Percentiles rank a stretch among this genome's conserved stretches.
Conservation (phyloP, 2,888 invertebrate genomes). For the Chrysolina haemoptera region DNA sequence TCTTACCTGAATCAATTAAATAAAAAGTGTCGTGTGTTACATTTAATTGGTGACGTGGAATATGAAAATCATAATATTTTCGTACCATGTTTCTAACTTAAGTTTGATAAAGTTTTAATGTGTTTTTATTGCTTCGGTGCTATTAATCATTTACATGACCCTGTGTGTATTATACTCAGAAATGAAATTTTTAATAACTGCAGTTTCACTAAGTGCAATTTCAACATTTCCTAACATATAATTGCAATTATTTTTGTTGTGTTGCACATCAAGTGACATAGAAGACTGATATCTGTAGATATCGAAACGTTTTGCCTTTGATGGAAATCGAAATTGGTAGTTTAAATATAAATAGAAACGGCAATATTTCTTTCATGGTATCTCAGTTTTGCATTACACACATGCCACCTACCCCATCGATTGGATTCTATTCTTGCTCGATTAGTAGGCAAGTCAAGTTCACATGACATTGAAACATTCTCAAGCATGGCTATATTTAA, state of each 20-base stretch:
- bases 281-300: constrained; percentile 11
- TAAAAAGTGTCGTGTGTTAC: too few species aligned
- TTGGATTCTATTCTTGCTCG: not conserved
- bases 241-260: constrained; percentile 10
- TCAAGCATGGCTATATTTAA: not conserved
- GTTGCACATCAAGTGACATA: not conserved
- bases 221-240: constrained; percentile 1
- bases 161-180: not conserved
- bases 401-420: not conserved
- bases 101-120: too few species aligned
- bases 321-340: not conserved
- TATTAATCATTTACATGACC: not conserved
- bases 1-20: too few species aligned
- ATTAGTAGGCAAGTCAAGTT: not conserved
- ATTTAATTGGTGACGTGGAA: too few species aligned
- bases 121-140: not conserved
- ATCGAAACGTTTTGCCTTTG: not conserved
- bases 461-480: not conserved
- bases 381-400: not conserved
- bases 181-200: not conserved
- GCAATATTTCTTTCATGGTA: not conserved
- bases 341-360: not conserved
- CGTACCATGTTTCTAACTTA: too few species aligned
- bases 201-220: not conserved
- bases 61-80: too few species aligned